Conservation (phyloP, 2,113 vertebrate species). For the Campylomormyrus tamandua region DNA sequence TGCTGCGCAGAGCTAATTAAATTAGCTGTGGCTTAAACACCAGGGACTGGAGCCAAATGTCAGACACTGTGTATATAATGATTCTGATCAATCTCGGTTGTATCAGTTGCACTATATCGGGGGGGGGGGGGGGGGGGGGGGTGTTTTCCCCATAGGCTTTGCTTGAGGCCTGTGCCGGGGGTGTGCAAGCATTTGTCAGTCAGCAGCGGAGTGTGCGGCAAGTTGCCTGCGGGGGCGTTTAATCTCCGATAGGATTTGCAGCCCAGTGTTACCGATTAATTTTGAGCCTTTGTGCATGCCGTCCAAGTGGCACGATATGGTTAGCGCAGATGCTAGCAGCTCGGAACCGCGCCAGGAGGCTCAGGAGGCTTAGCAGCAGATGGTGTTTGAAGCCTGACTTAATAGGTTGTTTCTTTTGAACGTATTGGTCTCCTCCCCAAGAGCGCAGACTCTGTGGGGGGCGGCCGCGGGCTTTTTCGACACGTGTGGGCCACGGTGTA, state of each 20-base stretch:
- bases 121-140: background rate
- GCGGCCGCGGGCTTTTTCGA: background rate
- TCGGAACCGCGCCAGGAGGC: background rate
- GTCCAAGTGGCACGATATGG: background rate
- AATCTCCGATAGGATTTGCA: background rate
- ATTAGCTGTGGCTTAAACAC: constrained; percentile 1
- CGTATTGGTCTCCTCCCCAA: background rate
- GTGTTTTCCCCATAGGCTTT: background rate
- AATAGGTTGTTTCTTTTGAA: constrained; percentile 5
- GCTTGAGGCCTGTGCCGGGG: background rate
- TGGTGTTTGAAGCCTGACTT: constrained; percentile 9
- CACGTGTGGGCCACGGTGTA: background rate
- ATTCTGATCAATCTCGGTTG: background rate
- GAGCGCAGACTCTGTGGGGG: background rate
- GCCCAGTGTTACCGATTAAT: background rate
- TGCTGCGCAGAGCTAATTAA: constrained; percentile 2
- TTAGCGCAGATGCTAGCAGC: background rate
- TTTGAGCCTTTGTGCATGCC: background rate
- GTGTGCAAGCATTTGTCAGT: background rate
- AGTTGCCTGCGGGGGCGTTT: background rate
- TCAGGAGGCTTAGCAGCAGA: background rate
- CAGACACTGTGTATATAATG: background rate
- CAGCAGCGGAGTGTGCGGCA: background rate
- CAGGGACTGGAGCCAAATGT: background rate
- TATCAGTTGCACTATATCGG: background rate